phyloP scores from a whole-genome alignment of 2,797 vertebrate species.

The Huso huso region DNA sequence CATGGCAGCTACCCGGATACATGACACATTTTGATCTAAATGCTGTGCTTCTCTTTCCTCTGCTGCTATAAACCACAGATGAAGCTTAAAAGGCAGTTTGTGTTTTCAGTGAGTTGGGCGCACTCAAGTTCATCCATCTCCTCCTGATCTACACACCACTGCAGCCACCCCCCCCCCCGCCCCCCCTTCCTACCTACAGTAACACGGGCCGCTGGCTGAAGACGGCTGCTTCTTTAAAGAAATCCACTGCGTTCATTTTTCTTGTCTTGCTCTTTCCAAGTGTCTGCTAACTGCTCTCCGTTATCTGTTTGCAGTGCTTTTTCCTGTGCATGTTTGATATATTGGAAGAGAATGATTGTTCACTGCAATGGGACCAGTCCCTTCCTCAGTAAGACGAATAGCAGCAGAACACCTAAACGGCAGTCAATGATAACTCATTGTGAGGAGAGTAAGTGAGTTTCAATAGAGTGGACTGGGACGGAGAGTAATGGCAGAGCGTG shows the following conservation, averaged over 20 bases:
- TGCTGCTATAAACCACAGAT: neutral
- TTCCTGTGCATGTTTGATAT: slow-evolving; percentile 82
- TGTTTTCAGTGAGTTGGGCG: slow-evolving; percentile 18
- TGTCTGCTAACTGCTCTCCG: slow-evolving; percentile 63
- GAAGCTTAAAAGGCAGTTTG: neutral
- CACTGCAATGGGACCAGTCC: slow-evolving; percentile 78
- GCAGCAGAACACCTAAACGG: slow-evolving; percentile 82
- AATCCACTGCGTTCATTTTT: slow-evolving; percentile 63
- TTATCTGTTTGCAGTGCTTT: slow-evolving; percentile 64
- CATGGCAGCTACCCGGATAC: neutral
- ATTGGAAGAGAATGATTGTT: slow-evolving; percentile 90
- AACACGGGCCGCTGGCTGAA: slow-evolving; percentile 22
- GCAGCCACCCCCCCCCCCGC: slow-evolving; percentile 4
- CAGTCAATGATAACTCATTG: slow-evolving; percentile 98
- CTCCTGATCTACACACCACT: slow-evolving; percentile 20
- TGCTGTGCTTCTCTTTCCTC: neutral
- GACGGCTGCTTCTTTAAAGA: slow-evolving; percentile 45
- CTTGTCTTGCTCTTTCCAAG: slow-evolving; percentile 60
- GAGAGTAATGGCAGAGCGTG: slow-evolving; percentile 82
- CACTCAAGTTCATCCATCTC: slow-evolving; percentile 22
- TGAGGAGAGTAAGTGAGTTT: slow-evolving; percentile 90
- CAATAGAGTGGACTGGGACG: slow-evolving; percentile 87
- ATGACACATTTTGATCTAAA: neutral
- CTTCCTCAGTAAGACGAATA: slow-evolving; percentile 94
- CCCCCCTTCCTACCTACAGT: neutral